Percentiles rank a stretch among this genome's conserved stretches.
phyloP scores from a whole-genome alignment of 2,888 invertebrate genomes.

The Masnerella sp. region DNA sequence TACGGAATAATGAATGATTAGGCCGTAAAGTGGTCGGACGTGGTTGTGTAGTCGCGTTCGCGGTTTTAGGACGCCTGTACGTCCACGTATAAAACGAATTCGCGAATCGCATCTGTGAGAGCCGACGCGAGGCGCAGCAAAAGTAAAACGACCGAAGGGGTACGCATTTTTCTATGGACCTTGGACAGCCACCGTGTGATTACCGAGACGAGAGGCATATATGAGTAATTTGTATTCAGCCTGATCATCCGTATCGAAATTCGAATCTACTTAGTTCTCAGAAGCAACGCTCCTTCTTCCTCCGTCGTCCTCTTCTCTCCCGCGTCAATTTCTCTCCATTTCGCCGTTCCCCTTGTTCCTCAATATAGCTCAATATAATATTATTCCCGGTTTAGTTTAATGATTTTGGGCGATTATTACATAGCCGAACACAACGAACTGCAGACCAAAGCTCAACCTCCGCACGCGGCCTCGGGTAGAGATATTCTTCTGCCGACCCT shows the following conservation, averaged over 20 bases:
- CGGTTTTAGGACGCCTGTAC: conserved; percentile 16
- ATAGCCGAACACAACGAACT: conserved; percentile 69
- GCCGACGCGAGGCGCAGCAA: conserved; percentile 46
- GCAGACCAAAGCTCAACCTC: conserved; percentile 56
- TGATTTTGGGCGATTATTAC: conserved; percentile 77
- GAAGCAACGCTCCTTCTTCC: conserved; percentile 69
- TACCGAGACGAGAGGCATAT: conserved; percentile 74
- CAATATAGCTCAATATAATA: conserved; percentile 77
- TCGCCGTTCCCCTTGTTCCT: conserved; percentile 60
- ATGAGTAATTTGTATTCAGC: conserved; percentile 78
- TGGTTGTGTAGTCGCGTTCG: not conserved
- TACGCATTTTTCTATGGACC: conserved; percentile 74
- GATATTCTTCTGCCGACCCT: conserved; percentile 51
- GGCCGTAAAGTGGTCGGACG: conserved; percentile 6
- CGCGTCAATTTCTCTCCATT: conserved; percentile 50
- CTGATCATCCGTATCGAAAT: conserved; percentile 78
- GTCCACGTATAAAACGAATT: conserved; percentile 24
- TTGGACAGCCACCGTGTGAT: conserved; percentile 76
- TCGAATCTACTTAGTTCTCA: conserved; percentile 78
- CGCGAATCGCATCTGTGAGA: conserved; percentile 42
- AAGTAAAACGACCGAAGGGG: conserved; percentile 65
- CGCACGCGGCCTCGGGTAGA: conserved; percentile 66
- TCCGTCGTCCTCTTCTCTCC: conserved; percentile 43
- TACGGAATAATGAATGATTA: conserved; percentile 40
- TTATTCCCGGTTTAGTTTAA: conserved; percentile 78